Evolutionary conservation across 2,113 vertebrate species (phyloP), one percentile per base, ranked within the genome.

Genomic region (Junco hyemalis): DNA sequence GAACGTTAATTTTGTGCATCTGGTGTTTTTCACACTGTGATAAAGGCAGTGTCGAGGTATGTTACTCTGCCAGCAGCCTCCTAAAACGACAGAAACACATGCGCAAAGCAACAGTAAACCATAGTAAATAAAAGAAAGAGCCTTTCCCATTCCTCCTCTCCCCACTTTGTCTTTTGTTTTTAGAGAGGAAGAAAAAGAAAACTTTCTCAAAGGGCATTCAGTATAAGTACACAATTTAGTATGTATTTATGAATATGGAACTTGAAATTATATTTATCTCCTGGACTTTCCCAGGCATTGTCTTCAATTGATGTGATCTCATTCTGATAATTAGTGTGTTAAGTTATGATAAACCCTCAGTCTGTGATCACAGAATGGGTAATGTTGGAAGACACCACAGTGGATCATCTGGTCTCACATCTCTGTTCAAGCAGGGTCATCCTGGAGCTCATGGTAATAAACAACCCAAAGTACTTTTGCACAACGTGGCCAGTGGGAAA

Each of bases 1-100:
- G 97, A 98, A 97, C 88, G 97, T 97, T 97, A 97, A 97, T 97
- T 97, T 96, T 94, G 81, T 97, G 57, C 95, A 96, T 97, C 96
- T 96, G 95, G 96, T 98, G 92, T 95, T 97, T 97, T 98, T 96
- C 94, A 94, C 69, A 95, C 88, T 96, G 87, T 76, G 94, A 96
- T 95, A 93, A 96, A 96, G 95, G 73, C 76, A 48, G 57, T 70
- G 51, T 74, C 59, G 64, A 91, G 38, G 59, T 84, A 80, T 22
- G 20, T 26, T 40, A 1, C 53, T 81, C 71, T 82, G 66, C 76
- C 93, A 94, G 89, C 54, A 92, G 63, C 51, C 68, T 81, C 83
- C 44, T 64, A 90, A 95, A 96, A 86, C 26, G 86, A 90, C 56
- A 91, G 86, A 96, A 91, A 89, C 88, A 60, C 84, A 79, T 88